phyloP scores from a whole-genome alignment of 2,113 vertebrate genomes.

The Hippocampus abdominalis region DNA sequence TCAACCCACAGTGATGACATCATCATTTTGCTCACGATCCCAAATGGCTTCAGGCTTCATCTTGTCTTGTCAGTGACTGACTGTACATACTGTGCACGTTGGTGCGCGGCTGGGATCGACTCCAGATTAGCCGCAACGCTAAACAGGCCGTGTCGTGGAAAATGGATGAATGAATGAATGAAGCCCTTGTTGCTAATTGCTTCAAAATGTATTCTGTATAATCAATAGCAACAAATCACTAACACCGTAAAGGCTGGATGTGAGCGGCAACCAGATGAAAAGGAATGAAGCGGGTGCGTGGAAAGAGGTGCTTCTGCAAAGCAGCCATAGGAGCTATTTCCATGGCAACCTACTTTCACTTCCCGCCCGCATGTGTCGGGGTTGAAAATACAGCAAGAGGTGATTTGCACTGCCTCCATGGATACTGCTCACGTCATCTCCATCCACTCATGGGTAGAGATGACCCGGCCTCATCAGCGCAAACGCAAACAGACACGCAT shows the following conservation, averaged over 20 bases:
- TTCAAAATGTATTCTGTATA: not conserved
- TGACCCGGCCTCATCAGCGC: constrained; percentile 19
- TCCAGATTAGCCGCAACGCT: not conserved
- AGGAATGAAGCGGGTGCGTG: not conserved
- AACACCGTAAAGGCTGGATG: not conserved
- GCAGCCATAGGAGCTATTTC: constrained; percentile 40
- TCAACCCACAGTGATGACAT: constrained; percentile 29
- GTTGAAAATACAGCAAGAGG: constrained; percentile 51
- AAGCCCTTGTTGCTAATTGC: too few species aligned
- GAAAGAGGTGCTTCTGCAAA: constrained; percentile 20
- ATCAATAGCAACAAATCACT: not conserved
- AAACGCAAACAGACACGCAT: constrained; percentile 14
- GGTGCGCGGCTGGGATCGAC: constrained; percentile 5
- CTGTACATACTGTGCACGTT: not conserved
- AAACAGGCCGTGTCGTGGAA: too few species aligned
- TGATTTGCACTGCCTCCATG: constrained; percentile 11
- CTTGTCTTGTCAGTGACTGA: constrained; percentile 48
- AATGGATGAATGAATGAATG: too few species aligned
- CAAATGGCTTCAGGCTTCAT: constrained; percentile 26
- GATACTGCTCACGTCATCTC: constrained; percentile 46
- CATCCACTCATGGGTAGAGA: constrained; percentile 26
- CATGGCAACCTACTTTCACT: constrained; percentile 62
- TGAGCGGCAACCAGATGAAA: not conserved
- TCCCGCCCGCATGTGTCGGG: constrained; percentile 42
- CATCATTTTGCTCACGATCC: constrained; percentile 43